These are phyloP conservation scores for Amia ocellicauda DNA, from an alignment of 2,113 vertebrate species.

Conservation along the genomic window DNA sequence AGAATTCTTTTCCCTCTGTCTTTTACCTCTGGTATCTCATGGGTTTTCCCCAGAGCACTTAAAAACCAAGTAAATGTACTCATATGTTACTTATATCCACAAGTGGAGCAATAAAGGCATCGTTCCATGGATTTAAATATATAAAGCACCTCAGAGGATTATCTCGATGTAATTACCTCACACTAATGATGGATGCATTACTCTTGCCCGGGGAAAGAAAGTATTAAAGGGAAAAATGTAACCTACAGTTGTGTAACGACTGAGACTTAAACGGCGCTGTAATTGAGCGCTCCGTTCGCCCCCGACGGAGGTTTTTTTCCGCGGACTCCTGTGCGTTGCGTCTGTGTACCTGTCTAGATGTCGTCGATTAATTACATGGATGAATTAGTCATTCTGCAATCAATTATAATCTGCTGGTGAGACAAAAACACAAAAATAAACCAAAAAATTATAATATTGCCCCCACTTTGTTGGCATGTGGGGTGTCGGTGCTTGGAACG, in stretches of 20 bases:
- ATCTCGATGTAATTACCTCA: not conserved
- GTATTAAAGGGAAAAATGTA: not conserved
- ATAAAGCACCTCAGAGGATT: constrained; percentile 9
- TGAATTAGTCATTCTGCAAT: too few relatives aligned
- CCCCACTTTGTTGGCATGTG: too few relatives aligned
- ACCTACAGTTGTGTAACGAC: not conserved
- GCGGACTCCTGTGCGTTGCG: too few relatives aligned
- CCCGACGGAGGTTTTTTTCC: too few relatives aligned
- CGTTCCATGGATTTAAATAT: constrained; percentile 6
- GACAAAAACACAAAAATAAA: too few relatives aligned
- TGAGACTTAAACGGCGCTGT: not conserved
- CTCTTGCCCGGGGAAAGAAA: constrained; percentile 6
- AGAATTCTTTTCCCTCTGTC: not conserved
- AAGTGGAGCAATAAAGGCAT: not conserved
- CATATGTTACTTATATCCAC: constrained; percentile 9
- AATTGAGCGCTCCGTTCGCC: too few relatives aligned
- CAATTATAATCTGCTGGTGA: too few relatives aligned
- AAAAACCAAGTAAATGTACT: not conserved
- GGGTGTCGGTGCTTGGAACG: too few relatives aligned
- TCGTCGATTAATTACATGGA: too few relatives aligned
- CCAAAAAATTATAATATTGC: too few relatives aligned
- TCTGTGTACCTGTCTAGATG: too few relatives aligned
- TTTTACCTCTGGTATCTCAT: constrained; percentile 4
- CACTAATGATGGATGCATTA: constrained; percentile 8
- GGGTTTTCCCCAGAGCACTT: not conserved